These are phyloP conservation scores for Verasper variegatus DNA, from an alignment of 2,113 vertebrate genomes.

Conservation along the genomic window DNA sequence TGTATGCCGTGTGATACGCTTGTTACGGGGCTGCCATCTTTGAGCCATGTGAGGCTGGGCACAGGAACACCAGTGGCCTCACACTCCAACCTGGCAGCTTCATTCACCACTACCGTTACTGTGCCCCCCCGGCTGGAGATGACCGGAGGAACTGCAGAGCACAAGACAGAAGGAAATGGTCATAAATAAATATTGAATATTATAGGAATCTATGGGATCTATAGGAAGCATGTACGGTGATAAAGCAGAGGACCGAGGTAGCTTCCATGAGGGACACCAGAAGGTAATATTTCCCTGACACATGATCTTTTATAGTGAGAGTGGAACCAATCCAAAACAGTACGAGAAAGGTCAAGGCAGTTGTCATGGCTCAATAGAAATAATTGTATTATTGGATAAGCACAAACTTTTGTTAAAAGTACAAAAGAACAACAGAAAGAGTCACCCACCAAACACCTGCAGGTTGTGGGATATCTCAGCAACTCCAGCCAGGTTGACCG, in stretches of 20 bases:
- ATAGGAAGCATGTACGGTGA: too few relatives aligned
- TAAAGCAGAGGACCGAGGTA: too few relatives aligned
- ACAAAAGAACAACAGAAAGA: not conserved
- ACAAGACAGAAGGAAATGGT: not conserved
- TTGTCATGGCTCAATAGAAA: too few relatives aligned
- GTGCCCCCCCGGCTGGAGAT: conserved; percentile 87
- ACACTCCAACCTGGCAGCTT: conserved; percentile 88
- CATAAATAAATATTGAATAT: too few relatives aligned
- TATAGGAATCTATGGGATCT: too few relatives aligned
- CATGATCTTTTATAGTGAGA: too few relatives aligned
- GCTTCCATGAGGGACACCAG: too few relatives aligned
- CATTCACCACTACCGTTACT: conserved; percentile 91
- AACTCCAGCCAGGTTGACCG: conserved; percentile 87
- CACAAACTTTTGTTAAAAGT: not conserved
- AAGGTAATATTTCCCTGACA: too few relatives aligned
- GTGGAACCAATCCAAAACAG: too few relatives aligned
- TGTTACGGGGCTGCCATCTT: conserved; percentile 94
- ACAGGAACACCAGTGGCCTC: conserved; percentile 92
- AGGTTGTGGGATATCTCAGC: conserved; percentile 88
- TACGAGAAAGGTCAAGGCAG: too few relatives aligned
- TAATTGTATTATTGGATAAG: not conserved
- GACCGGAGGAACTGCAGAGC: conserved; percentile 86
- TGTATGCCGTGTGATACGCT: conserved; percentile 89
- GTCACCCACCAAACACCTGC: conserved; percentile 89
- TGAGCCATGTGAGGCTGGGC: conserved; percentile 95